Evolutionary conservation across 2,113 vertebrate species (phyloP), one percentile per base, ranked within the genome.

Genomic region (Seriola rivoliana): DNA sequence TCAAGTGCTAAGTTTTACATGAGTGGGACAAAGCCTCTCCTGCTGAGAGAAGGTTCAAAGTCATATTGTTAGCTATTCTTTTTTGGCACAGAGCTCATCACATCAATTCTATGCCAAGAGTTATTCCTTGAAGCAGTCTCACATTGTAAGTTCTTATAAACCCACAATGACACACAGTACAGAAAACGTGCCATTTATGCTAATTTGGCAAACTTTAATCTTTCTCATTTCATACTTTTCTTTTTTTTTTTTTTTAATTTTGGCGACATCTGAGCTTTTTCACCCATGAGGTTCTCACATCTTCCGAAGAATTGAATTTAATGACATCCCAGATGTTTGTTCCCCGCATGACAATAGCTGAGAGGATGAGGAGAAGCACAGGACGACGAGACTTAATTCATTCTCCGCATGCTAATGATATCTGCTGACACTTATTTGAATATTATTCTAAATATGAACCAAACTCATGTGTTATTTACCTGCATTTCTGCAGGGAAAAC

Each of bases 391-490:
- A 63, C 60, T 29, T 58, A 29, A 90, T 71, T 71, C 72, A 55
- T 66, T 76, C 46, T 23, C 29, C 1, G 63, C 21, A 83, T 84
- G 81, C 62, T 77, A 85, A 91, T 88, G 75, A 77, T 72, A 75
- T 80, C 78, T 52, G 29, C 82, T 69, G 84, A 86, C 75, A 59
- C 69, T 81, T 79, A 89, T 90, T 89, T 85, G 88, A 91, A 91
- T 91, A 85, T 80, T 46, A 67, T 80, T 91, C 66, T 74, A 85
- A 93, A 90, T 87, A 50, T 75, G 83, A 78, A 82, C 68, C 82
- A 46, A 80, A 79, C 84, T 85, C 84, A 81, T 88, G 82, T 71
- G 82, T 94, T 91, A 94, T 94, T 92, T 90, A 93, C 93, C 92
- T 92, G 89, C 60, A 36, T 80, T 85, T 58, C 91, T 80, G 54